Evolutionary conservation across 2,888 invertebrate genomes (phyloP).

Genomic region (Drosophila subsilvestris): DNA sequence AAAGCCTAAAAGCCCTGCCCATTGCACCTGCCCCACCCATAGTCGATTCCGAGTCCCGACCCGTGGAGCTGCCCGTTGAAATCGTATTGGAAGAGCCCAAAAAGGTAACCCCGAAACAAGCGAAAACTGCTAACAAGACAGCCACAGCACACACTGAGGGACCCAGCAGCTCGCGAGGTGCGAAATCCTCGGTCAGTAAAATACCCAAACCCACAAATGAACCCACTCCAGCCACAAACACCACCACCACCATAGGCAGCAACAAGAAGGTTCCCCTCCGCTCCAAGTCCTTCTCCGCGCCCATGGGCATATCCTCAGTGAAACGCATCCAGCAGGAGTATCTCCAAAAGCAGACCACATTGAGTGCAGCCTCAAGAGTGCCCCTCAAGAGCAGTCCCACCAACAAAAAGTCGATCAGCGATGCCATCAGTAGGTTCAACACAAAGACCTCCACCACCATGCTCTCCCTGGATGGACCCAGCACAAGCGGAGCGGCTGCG

Average conservation of each 20-base stretch:
- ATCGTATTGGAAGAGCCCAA: conserved; percentile 64
- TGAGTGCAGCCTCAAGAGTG: conserved; percentile 49
- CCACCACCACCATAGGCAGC: conserved; percentile 19
- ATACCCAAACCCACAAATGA: conserved; percentile 76
- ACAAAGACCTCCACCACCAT: conserved; percentile 45
- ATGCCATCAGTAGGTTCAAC: conserved; percentile 81
- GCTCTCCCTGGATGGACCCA: conserved; percentile 51
- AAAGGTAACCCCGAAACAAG: conserved; percentile 55
- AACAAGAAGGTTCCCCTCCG: conserved; percentile 77
- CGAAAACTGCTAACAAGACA: conserved; percentile 16
- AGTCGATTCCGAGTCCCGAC: conserved; percentile 60
- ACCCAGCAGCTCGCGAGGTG: conserved; percentile 24
- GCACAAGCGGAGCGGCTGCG: conserved; percentile 59
- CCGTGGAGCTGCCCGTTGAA: conserved; percentile 64
- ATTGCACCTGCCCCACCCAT: conserved; percentile 55
- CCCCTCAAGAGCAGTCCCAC: conserved; percentile 71
- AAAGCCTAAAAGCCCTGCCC: conserved; percentile 22
- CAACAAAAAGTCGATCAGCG: conserved; percentile 80
- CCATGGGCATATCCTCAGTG: conserved; percentile 82
- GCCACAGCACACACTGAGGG: conserved; percentile 23
- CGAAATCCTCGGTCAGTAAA: conserved; percentile 59
- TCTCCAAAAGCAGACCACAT: conserved; percentile 71
- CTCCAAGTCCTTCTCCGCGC: conserved; percentile 83
- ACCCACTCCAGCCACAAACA: conserved; percentile 36
- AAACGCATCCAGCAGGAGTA: conserved; percentile 82